Evolutionary conservation across 2,888 invertebrate species (phyloP).

Genomic region (Chesias legatella): DNA sequence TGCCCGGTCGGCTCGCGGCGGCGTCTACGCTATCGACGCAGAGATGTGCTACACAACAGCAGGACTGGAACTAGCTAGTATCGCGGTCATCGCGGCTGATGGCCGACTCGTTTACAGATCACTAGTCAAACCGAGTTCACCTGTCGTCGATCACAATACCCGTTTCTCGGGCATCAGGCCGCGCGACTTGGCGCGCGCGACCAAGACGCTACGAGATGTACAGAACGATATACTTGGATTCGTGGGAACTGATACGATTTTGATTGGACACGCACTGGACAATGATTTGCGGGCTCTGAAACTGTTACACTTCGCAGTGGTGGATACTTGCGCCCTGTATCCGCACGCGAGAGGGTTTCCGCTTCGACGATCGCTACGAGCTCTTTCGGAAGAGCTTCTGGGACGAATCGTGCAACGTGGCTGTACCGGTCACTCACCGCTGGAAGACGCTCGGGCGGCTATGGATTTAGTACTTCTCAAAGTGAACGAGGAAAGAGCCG

Average conservation of each 20-base stretch:
- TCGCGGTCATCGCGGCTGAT: conserved; percentile 89
- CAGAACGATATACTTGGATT: conserved; percentile 92
- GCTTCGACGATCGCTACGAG: conserved; percentile 89
- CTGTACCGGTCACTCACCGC: conserved; percentile 90
- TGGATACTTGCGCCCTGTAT: conserved; percentile 94
- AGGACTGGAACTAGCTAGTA: conserved; percentile 92
- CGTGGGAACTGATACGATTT: conserved; percentile 89
- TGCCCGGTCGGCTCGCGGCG: conserved; percentile 76
- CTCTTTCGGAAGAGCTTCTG: conserved; percentile 86
- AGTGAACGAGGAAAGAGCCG: conserved; percentile 68
- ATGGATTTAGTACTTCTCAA: conserved; percentile 93
- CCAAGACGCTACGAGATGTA: conserved; percentile 87
- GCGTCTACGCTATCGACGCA: conserved; percentile 94
- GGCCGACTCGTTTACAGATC: conserved; percentile 90
- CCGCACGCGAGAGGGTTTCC: conserved; percentile 93
- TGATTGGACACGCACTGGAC: conserved; percentile 97
- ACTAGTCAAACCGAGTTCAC: conserved; percentile 89
- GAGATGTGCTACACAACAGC: conserved; percentile 97
- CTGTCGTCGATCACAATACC: conserved; percentile 96
- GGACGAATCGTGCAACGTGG: conserved; percentile 90
- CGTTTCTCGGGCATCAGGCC: conserved; percentile 94
- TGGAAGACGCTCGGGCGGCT: conserved; percentile 95
- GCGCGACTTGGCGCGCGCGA: conserved; percentile 80
- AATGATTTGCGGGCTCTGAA: conserved; percentile 94
- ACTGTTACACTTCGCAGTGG: conserved; percentile 89